phyloP scores from a whole-genome alignment of 2,113 vertebrate genomes.

The Toxostoma redivivum region DNA sequence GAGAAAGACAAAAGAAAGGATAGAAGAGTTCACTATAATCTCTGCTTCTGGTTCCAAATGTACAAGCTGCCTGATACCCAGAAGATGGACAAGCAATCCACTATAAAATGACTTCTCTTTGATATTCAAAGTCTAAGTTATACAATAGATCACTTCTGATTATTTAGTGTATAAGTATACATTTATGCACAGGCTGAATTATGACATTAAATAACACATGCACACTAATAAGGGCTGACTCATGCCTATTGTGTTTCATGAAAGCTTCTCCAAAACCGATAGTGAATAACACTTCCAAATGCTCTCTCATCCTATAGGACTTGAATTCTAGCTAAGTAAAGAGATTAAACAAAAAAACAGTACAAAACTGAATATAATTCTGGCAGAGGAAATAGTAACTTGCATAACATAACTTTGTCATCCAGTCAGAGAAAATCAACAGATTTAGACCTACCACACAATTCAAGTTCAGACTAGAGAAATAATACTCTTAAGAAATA shows the following conservation, averaged over 20 bases:
- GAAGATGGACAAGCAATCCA: not conserved
- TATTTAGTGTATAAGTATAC: not conserved
- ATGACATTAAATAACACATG: not conserved
- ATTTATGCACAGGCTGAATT: not conserved
- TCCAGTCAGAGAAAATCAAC: not conserved
- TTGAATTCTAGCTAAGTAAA: not conserved
- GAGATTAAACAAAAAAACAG: not conserved
- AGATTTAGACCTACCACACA: not conserved
- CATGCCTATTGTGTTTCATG: not conserved
- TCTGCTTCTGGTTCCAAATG: not conserved
- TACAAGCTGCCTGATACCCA: not conserved
- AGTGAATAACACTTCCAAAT: not conserved
- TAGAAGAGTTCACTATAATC: not conserved
- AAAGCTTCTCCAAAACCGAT: not conserved
- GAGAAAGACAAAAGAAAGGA: not conserved
- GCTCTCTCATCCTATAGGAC: not conserved
- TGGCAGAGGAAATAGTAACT: not conserved
- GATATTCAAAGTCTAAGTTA: not conserved
- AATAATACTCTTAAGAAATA: not conserved
- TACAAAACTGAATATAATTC: not conserved
- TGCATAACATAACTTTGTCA: not conserved
- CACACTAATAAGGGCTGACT: not conserved
- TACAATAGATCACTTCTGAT: not conserved
- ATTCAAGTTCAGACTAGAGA: not conserved
- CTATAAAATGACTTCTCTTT: not conserved